These are phyloP conservation scores for Drosophila ananassae DNA, from an alignment of 1,140 invertebrate genomes.

Conservation along the genomic window DNA sequence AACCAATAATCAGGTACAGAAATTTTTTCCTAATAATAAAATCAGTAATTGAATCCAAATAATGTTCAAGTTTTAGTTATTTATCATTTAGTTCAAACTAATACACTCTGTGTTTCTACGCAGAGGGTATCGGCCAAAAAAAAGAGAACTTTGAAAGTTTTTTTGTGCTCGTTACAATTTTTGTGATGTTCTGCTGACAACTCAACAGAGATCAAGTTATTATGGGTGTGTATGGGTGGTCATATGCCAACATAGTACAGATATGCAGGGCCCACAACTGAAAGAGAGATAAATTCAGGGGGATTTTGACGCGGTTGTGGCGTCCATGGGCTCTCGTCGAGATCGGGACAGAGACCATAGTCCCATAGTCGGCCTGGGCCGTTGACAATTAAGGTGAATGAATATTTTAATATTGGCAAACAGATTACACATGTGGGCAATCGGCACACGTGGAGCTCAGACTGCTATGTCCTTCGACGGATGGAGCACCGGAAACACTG, in stretches of 20 bases:
- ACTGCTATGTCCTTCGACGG: conserved; percentile 36
- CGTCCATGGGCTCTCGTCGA: conserved; percentile 38
- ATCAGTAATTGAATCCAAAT: too few species aligned
- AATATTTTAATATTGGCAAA: conserved; percentile 82
- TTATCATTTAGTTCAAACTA: neutral
- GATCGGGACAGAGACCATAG: conserved; percentile 26
- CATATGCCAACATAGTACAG: neutral
- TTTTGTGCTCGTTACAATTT: conserved; percentile 76
- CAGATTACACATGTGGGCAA: conserved; percentile 79
- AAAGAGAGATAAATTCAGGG: conserved; percentile 30
- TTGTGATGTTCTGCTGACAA: conserved; percentile 80
- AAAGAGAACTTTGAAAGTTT: conserved; percentile 26
- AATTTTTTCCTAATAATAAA: too few species aligned
- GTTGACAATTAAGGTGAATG: conserved; percentile 82
- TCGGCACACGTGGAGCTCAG: conserved; percentile 46
- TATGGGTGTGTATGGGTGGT: conserved; percentile 50
- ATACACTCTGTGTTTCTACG: neutral
- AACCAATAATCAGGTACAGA: too few species aligned
- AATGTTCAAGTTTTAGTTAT: too few species aligned
- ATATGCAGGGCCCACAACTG: conserved; percentile 9
- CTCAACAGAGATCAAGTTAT: conserved; percentile 82
- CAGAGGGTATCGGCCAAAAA: conserved; percentile 22
- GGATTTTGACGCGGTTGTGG: conserved; percentile 69
- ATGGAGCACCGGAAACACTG: conserved; percentile 20
- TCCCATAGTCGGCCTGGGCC: conserved; percentile 29